A percentile compares a stretch with the other conserved stretches of the same genome.
These are phyloP conservation scores for Mythimna loreyi DNA, from an alignment of 2,888 invertebrate genomes.

Conservation along the genomic window DNA sequence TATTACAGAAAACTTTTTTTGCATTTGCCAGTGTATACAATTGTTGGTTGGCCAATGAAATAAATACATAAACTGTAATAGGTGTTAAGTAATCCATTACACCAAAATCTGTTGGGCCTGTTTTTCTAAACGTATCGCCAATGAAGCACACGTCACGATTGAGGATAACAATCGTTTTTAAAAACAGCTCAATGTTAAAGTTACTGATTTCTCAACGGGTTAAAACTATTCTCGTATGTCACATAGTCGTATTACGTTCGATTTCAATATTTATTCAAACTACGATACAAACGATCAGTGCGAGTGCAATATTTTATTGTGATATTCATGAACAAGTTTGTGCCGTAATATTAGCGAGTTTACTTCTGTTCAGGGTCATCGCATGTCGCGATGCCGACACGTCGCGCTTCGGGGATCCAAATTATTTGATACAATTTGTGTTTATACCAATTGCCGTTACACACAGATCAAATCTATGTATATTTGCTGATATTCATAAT, in stretches of 20 bases:
- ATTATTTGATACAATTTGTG: slow-evolving; percentile 24
- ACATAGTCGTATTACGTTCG: slow-evolving; percentile 19
- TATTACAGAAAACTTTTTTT: too few species aligned
- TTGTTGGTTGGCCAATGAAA: too few species aligned
- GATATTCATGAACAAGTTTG: slow-evolving; percentile 8
- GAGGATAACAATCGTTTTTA: slow-evolving; percentile 14
- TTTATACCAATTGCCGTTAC: not conserved
- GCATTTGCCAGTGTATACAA: too few species aligned
- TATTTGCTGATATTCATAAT: slow-evolving; percentile 8
- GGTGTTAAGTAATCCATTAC: too few species aligned
- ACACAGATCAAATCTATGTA: slow-evolving; percentile 7
- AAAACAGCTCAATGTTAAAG: slow-evolving; percentile 43
- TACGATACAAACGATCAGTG: not conserved
- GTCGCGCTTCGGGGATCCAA: not conserved
- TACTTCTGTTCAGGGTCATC: slow-evolving; percentile 21
- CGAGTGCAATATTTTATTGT: slow-evolving; percentile 20
- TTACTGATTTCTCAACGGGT: slow-evolving; percentile 33
- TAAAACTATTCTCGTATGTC: slow-evolving; percentile 30
- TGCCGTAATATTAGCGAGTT: slow-evolving; percentile 14
- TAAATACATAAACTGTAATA: too few species aligned
- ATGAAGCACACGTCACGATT: slow-evolving; percentile 15
- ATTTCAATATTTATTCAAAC: slow-evolving; percentile 35
- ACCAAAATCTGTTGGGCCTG: not conserved
- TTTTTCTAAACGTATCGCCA: slow-evolving; percentile 10
- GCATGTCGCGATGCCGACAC: slow-evolving; percentile 2